Conservation (phyloP, 1,140 invertebrate species). For the Seison nebaliae region DNA sequence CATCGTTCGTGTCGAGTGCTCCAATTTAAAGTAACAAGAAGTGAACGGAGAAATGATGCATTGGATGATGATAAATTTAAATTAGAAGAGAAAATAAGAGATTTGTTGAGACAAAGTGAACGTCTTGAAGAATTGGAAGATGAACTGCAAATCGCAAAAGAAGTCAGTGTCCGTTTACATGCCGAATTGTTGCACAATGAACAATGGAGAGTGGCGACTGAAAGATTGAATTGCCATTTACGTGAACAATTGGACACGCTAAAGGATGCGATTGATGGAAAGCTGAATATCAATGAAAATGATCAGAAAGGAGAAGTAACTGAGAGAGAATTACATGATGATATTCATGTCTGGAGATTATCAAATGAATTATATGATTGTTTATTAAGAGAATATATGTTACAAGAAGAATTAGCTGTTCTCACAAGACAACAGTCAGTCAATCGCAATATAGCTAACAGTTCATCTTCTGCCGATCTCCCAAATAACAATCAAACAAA, state of each 20-base stretch:
- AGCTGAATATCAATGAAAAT: background rate
- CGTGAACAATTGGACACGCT: constrained; percentile 9
- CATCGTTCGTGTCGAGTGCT: constrained; percentile 91
- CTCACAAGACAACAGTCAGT: too few relatives aligned
- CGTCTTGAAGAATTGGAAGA: constrained; percentile 12
- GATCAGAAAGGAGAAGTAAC: constrained; percentile 2
- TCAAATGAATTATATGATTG: constrained; percentile 11
- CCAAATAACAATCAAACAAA: too few relatives aligned
- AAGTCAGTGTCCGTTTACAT: constrained; percentile 11
- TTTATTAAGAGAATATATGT: constrained; percentile 11
- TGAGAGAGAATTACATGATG: constrained; percentile 3
- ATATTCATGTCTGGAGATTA: constrained; percentile 7
- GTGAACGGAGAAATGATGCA: constrained; percentile 61
- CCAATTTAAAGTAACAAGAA: constrained; percentile 85
- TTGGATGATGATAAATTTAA: constrained; percentile 45
- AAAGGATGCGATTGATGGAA: constrained; percentile 4
- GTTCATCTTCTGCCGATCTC: too few relatives aligned
- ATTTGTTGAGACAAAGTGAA: constrained; percentile 1
- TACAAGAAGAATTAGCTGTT: constrained; percentile 11
- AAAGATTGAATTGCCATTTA: constrained; percentile 6
- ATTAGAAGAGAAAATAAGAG: background rate
- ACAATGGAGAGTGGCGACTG: constrained; percentile 1
- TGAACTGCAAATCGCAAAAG: constrained; percentile 12
- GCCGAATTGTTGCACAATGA: constrained; percentile 9
- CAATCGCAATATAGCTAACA: too few relatives aligned